Evolutionary conservation across 35 echinoderm and acorn worm genomes (phyloP).

Genomic region (Anneissia japonica): DNA sequence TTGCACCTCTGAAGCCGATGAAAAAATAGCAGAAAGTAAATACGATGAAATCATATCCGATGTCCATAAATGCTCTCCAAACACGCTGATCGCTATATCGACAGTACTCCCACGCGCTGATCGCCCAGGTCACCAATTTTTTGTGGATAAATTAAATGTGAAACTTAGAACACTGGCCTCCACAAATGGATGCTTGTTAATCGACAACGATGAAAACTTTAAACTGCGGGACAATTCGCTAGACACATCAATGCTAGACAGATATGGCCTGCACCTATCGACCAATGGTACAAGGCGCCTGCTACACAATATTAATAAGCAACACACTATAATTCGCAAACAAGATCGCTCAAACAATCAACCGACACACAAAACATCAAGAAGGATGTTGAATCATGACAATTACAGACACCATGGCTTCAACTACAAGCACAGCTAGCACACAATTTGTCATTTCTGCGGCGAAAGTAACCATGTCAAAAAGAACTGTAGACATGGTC

Average conservation of each 20-base stretch:
- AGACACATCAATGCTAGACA: neutral
- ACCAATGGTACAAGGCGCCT: neutral
- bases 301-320: neutral
- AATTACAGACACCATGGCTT: too few species aligned
- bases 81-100: neutral
- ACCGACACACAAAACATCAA: too few species aligned
- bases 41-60: neutral
- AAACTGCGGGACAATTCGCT: neutral
- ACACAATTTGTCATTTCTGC: too few species aligned
- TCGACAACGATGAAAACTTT: slow-evolving; percentile 5
- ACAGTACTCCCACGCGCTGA: neutral
- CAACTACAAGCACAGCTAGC: too few species aligned
- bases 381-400: too few species aligned
- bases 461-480: too few species aligned
- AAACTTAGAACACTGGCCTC: neutral
- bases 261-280: neutral
- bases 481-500: too few species aligned
- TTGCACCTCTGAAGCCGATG: neutral
- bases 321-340: neutral
- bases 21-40: neutral
- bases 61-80: neutral
- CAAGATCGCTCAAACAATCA: too few species aligned
- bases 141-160: neutral
- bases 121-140: neutral
- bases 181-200: neutral